Evolutionary conservation across 2,113 vertebrate genomes (phyloP).

Genomic region (Pampusana beccarii): DNA sequence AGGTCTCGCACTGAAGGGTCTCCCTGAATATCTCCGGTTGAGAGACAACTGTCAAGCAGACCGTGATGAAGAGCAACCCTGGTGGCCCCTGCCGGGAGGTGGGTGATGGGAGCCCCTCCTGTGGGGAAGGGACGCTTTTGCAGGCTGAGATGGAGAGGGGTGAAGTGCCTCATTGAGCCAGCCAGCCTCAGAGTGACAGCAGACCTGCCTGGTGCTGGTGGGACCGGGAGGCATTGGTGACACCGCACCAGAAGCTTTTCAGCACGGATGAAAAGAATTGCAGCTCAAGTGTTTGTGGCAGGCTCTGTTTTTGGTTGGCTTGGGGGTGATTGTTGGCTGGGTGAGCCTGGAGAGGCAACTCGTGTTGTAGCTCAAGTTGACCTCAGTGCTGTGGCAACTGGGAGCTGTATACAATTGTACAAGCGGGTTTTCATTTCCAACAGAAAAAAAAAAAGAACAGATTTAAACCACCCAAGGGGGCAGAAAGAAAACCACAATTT

Average conservation of each 20-base stretch:
- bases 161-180: not conserved
- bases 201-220: not conserved
- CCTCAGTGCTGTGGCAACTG: accelerated
- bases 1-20: not conserved
- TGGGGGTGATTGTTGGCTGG: not conserved
- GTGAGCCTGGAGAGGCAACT: not conserved
- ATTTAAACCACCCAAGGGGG: not conserved
- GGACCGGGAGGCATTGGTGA: not conserved
- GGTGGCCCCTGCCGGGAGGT: not conserved
- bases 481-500: not conserved
- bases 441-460: accelerated
- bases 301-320: accelerated
- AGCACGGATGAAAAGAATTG: not conserved
- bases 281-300: not conserved
- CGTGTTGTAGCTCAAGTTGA: not conserved
- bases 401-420: not conserved
- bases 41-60: not conserved
- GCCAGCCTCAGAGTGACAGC: accelerated
- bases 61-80: not conserved
- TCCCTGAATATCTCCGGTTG: not conserved
- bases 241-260: not conserved
- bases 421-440: not conserved
- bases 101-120: accelerated
- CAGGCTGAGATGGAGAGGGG: not conserved
- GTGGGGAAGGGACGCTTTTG: accelerated